Percentiles rank a stretch among this genome's conserved stretches.
Evolutionary conservation across 2,888 invertebrate species (phyloP).

Genomic region (Vesta saturnalis): DNA sequence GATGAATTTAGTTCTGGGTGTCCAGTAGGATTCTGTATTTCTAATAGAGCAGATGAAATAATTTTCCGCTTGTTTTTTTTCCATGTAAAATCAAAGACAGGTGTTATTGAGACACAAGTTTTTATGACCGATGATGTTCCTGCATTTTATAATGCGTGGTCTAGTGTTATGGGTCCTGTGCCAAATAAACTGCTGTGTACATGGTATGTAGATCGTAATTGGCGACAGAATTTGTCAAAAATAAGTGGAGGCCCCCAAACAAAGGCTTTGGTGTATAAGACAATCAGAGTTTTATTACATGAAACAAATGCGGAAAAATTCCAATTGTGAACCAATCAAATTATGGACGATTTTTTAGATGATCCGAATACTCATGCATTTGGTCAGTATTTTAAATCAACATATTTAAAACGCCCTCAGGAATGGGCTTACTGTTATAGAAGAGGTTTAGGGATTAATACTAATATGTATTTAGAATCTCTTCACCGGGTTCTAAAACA

Average conservation of each 20-base stretch:
- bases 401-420: background rate
- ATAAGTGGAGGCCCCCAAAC: conserved; percentile 7
- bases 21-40: background rate
- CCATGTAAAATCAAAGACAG: background rate
- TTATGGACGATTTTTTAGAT: background rate
- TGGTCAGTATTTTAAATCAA: background rate
- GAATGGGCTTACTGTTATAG: conserved; percentile 16
- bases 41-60: background rate
- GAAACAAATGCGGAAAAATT: background rate
- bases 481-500: too few relatives aligned
- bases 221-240: conserved; percentile 12
- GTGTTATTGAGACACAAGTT: too few relatives aligned
- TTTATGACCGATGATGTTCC: conserved; percentile 11
- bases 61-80: background rate
- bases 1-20: background rate
- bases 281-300: conserved; percentile 9
- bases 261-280: conserved; percentile 13
- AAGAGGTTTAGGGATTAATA: conserved; percentile 4
- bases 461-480: conserved; percentile 13
- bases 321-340: background rate
- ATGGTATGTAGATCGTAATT: conserved; percentile 18
- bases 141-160: conserved; percentile 19
- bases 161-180: background rate
- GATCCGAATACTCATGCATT: background rate
- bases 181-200: background rate